These are phyloP conservation scores for Zalophus californianus DNA, from an alignment of 2,797 vertebrate genomes.

Conservation along the genomic window DNA sequence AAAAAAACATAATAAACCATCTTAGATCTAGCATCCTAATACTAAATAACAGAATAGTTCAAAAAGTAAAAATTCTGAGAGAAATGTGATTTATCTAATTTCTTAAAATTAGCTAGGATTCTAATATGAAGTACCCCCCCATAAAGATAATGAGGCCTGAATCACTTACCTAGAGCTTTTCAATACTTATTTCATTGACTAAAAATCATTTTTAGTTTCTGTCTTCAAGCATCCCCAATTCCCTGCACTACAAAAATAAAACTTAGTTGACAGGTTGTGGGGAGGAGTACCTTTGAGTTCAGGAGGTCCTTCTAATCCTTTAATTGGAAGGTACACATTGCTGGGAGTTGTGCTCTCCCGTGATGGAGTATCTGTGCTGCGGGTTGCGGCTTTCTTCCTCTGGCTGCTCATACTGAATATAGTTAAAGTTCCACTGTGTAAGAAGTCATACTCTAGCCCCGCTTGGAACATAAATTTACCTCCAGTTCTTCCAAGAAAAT, in stretches of 20 bases:
- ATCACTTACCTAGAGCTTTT: not conserved
- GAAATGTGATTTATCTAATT: not conserved
- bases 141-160: not conserved
- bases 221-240: not conserved
- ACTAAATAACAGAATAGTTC: not conserved
- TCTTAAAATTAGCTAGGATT: not conserved
- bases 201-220: constrained; percentile 34
- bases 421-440: not conserved
- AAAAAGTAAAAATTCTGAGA: not conserved
- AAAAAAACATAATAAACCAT: not conserved
- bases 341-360: not conserved
- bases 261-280: not conserved
- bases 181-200: not conserved
- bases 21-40: not conserved
- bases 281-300: not conserved
- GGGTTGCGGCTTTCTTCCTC: not conserved
- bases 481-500: constrained; percentile 13
- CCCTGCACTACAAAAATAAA: not conserved
- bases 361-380: not conserved
- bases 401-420: not conserved
- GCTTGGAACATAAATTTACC: not conserved
- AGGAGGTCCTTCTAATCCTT: not conserved
- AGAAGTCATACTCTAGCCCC: not conserved
- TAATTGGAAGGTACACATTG: not conserved
- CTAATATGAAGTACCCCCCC: not conserved